Base-by-base conservation (phyloP, 2,888 invertebrate genomes). In the Drosophila limbata region DNA sequence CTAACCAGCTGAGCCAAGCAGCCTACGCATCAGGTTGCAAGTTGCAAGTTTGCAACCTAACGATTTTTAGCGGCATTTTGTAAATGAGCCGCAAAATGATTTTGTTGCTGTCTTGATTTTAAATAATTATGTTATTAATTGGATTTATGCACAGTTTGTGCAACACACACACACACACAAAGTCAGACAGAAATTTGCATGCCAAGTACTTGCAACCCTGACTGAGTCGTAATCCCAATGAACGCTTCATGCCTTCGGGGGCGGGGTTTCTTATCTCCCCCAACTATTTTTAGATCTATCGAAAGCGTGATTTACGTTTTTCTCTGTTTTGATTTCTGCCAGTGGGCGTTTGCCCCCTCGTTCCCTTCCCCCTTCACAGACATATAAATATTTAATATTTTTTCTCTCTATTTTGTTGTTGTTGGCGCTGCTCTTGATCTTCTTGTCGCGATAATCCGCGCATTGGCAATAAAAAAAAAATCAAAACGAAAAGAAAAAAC, bases 261-360 rank as follows among this genome's bases (percentile, higher is more conserved):
- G 66, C 62, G 70, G 31, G 68, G 66, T 35, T 35, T 50, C 82
- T 87, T 87, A 87, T 84, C 88, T 72, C 53, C 62, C 51, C 57
- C 81, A 79, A 80, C 74, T 84, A 84, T 84, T 87, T 79, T 84
- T 69, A 62, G 61, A 84, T 84, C 83, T 82, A 82, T 84, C 70
- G 82, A 85, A 85, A 84, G 75, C 88, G 88, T 85, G 88, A 88
- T 85, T 86, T 85, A 77, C 80, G 83, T 70, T 85, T 85, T 76
- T 81, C 56, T 71, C 68, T 68, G 40, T 47, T 62, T 62, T 44
- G 52, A 53, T 60, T 53, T 50, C 28, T 61, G 70, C 60, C 69
- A 69, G 86, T 88, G 84, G 84, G 84, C 84, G 88, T 72, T 33
- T 56, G 69, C 76, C 69, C 66, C 60, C 73, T 25, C 25, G 25